A percentile compares a stretch with the other conserved stretches of the same genome.
phyloP scores from a whole-genome alignment of 2,888 invertebrate species.

The Diaphora mendica region DNA sequence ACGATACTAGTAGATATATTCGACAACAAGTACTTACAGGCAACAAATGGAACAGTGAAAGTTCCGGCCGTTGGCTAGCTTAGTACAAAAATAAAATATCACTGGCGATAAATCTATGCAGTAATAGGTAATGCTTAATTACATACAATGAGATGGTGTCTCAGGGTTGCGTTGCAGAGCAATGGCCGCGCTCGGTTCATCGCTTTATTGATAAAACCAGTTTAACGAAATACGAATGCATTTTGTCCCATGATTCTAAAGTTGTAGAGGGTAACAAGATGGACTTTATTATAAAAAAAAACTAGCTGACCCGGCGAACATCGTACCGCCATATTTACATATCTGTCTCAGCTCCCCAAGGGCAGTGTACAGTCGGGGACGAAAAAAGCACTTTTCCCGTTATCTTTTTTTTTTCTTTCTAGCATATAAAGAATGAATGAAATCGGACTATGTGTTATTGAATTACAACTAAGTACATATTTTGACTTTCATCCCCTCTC shows the following conservation, averaged over 20 bases:
- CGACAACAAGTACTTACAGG: background rate
- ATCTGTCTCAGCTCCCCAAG: no score
- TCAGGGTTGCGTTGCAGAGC: slow-evolving; percentile 58
- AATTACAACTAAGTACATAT: no score
- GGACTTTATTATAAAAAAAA: background rate
- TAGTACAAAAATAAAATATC: background rate
- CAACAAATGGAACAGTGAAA: background rate
- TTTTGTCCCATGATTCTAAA: slow-evolving; percentile 51
- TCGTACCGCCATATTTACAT: no score
- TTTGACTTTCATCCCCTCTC: no score
- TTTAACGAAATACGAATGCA: slow-evolving; percentile 59
- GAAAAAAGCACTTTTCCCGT: no score
- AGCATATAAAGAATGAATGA: no score
- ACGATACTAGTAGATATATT: background rate
- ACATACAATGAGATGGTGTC: slow-evolving; percentile 28
- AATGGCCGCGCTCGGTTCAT: slow-evolving; percentile 63
- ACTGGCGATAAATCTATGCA: slow-evolving; percentile 11
- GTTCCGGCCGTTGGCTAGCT: background rate
- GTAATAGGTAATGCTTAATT: background rate
- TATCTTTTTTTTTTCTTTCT: no score
- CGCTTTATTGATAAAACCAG: slow-evolving; percentile 62
- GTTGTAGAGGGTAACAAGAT: slow-evolving; percentile 15
- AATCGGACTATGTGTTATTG: no score
- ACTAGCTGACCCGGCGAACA: no score
- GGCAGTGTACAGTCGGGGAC: no score